A percentile compares a stretch with the other conserved stretches of the same genome.
phyloP scores from a whole-genome alignment of 2,888 invertebrate species.

The Sphinx pinastri region DNA sequence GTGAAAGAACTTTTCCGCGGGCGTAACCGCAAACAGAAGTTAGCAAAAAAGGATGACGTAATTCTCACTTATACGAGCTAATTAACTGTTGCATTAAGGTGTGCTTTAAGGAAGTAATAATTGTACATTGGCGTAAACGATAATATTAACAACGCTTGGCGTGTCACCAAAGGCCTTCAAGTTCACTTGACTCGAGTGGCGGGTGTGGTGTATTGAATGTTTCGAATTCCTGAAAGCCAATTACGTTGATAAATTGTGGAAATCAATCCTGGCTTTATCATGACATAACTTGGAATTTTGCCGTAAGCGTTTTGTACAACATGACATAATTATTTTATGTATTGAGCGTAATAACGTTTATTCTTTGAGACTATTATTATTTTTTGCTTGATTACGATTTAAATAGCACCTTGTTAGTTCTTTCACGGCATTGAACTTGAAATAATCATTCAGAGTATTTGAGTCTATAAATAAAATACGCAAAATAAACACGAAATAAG shows the following conservation, averaged over 20 bases:
- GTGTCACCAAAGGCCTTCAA: constrained; percentile 22
- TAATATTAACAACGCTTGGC: constrained; percentile 11
- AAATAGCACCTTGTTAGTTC: neutral
- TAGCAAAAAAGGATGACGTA: too few relatives aligned
- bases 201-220: constrained; percentile 19
- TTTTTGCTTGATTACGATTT: neutral
- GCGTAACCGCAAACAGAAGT: too few relatives aligned
- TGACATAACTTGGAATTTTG: constrained; percentile 4
- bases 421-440: neutral
- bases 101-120: constrained; percentile 17
- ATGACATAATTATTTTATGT: neutral
- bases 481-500: too few relatives aligned
- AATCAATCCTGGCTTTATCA: neutral
- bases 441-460: too few relatives aligned
- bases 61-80: too few relatives aligned
- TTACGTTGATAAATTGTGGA: constrained; percentile 16
- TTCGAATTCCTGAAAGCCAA: constrained; percentile 22
- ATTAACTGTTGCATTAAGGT: neutral
- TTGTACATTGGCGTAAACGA: constrained; percentile 8
- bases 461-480: too few relatives aligned
- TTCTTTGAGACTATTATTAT: neutral
- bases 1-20: too few relatives aligned
- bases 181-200: constrained; percentile 6
- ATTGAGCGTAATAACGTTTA: neutral
- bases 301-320: neutral